These are phyloP conservation scores for Tenodera sinensis DNA, from an alignment of 2,888 invertebrate genomes.

Conservation along the genomic window DNA sequence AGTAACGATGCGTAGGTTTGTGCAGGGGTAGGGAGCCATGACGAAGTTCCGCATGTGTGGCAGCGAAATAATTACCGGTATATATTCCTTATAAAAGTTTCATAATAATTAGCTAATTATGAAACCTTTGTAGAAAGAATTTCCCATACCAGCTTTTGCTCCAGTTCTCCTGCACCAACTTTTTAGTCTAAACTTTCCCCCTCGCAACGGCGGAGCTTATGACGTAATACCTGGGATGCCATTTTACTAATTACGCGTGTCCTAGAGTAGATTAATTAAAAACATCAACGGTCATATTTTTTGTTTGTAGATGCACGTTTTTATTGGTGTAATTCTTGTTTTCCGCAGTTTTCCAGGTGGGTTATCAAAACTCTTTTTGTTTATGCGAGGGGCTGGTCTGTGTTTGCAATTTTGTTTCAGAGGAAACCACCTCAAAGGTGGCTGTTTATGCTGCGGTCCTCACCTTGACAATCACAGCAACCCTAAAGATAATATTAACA, in stretches of 20 bases:
- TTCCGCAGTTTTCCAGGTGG: slow-evolving; percentile 18
- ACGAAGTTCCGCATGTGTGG: not conserved
- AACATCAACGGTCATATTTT: slow-evolving; percentile 14
- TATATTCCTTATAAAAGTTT: not conserved
- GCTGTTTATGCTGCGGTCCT: not conserved
- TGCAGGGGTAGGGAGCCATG: not conserved
- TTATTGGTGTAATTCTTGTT: slow-evolving; percentile 13
- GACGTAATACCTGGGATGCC: not conserved
- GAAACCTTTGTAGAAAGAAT: not conserved
- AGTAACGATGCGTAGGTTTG: not conserved
- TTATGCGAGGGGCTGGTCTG: not conserved
- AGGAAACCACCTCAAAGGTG: not conserved
- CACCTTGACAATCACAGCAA: not conserved
- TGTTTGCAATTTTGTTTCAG: not conserved
- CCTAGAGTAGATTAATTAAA: slow-evolving; percentile 11
- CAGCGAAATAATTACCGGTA: not conserved
- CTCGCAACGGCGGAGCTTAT: not conserved
- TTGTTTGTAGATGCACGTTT: not conserved
- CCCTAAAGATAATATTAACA: not conserved
- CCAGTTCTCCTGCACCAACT: not conserved
- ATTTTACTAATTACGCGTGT: slow-evolving; percentile 14
- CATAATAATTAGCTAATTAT: not conserved
- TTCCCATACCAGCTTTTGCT: not conserved
- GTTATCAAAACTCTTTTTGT: slow-evolving; percentile 17
- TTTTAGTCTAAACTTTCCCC: not conserved